phyloP scores from a whole-genome alignment of 2,888 invertebrate species.

The Cetonia aurata region DNA sequence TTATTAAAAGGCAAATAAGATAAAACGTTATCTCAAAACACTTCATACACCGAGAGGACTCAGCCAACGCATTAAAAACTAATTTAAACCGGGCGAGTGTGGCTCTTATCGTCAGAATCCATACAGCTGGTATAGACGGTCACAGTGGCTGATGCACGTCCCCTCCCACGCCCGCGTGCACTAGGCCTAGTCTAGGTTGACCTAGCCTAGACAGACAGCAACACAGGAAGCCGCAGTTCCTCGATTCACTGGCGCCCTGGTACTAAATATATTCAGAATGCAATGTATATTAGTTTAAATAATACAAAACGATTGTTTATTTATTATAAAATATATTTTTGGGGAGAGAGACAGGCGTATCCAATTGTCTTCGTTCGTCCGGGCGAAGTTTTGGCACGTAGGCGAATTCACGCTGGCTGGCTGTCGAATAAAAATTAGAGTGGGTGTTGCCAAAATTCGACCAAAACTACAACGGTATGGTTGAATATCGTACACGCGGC shows the following conservation, averaged over 20 bases:
- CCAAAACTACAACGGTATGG: conserved; percentile 21
- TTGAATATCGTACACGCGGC: conserved; percentile 4
- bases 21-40: conserved; percentile 17
- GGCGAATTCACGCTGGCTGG: conserved; percentile 14
- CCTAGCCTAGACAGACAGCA: conserved; percentile 58
- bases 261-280: conserved; percentile 66
- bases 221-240: conserved; percentile 51
- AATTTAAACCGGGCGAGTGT: conserved; percentile 6
- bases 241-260: conserved; percentile 59
- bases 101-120: conserved; percentile 20
- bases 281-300: conserved; percentile 67
- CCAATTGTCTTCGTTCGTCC: conserved; percentile 46
- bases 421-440: conserved; percentile 32
- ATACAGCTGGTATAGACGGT: conserved; percentile 8
- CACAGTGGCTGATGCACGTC: conserved; percentile 26
- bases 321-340: conserved; percentile 61
- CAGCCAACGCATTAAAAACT: conserved; percentile 11
- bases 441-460: conserved; percentile 35
- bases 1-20: conserved; percentile 12
- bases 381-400: conserved; percentile 34
- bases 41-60: not conserved
- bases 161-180: conserved; percentile 20
- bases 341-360: conserved; percentile 42
- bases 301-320: conserved; percentile 64
- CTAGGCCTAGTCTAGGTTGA: conserved; percentile 43